Percentiles rank a stretch among this genome's conserved stretches.
phyloP scores from a whole-genome alignment of 2,113 vertebrate species.

The Ascaphus truei region DNA sequence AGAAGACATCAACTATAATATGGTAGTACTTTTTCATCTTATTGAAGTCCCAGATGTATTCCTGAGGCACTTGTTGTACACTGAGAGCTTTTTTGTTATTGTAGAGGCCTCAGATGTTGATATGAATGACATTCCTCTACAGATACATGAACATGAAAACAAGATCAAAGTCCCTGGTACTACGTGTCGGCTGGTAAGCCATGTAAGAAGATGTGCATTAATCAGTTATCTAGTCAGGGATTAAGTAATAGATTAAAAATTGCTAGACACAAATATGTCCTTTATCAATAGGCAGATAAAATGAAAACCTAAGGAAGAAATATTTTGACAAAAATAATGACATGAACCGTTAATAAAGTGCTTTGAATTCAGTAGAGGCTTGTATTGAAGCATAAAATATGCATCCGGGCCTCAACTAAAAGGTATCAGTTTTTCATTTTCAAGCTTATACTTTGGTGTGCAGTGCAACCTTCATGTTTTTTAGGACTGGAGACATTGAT shows the following conservation, averaged over 20 bases:
- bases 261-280: not conserved
- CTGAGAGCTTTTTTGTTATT: slow-evolving; percentile 8
- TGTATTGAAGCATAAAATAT: too few species aligned
- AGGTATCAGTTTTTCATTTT: too few species aligned
- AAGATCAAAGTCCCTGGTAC: slow-evolving; percentile 31
- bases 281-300: too few species aligned
- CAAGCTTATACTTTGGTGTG: too few species aligned
- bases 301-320: too few species aligned
- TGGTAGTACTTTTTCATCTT: slow-evolving; percentile 6
- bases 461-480: too few species aligned
- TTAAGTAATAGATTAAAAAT: slow-evolving; percentile 1
- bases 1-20: slow-evolving; percentile 17
- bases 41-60: slow-evolving; percentile 22
- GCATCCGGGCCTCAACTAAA: too few species aligned
- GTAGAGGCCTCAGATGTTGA: slow-evolving; percentile 15
- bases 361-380: too few species aligned
- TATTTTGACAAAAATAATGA: too few species aligned
- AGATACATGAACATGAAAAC: slow-evolving; percentile 11
- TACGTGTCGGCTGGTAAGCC: not conserved
- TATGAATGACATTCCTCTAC: not conserved
- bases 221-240: not conserved
- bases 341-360: too few species aligned
- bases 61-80: not conserved
- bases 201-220: slow-evolving; percentile 9
- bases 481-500: too few species aligned